Evolutionary conservation across 2,113 vertebrate genomes (phyloP), one percentile per base, ranked within the genome.

Genomic region (Chionomys nivalis): DNA sequence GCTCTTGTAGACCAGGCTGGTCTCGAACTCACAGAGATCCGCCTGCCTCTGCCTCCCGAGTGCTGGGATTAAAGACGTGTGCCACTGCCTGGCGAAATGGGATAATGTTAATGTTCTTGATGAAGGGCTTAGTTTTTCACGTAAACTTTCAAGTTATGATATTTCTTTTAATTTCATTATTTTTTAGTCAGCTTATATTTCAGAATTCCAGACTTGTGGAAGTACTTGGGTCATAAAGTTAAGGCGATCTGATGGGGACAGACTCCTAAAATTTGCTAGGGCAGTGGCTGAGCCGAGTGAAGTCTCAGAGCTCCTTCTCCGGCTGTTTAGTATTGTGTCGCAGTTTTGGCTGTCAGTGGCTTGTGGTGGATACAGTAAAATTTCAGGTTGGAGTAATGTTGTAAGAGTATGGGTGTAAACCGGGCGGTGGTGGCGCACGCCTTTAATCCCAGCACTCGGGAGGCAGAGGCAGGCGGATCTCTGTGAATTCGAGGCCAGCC

Each of bases 111-210:
- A 95, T 7, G 52, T 55, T 33, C 16, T 91, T 79, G 28, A 58
- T 28, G 58, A 49, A 93, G 28, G 58, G 42, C 83, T 91, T 75
- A 14, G n/a, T 55, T 79, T 93, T 58, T 75, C 12, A 2, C 44
- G 23, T 58, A 66, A 76, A 77, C 68, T 77, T 91, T 24, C 17
- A 14, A 24, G 28, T 83, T 58, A 61, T 1, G 12, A 39, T 2
- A 63, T 78, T 91, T 91, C 78, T 92, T 76, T 87, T 75, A 65
- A 66, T 16, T 39, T 94, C 19, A 73, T 5, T 81, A 17, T 49
- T 75, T 55, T 90, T 87, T 79, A 79, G 55, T 79, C n/a, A 58
- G 5, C 63, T 93, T 72, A 82, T 82, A n/a, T 58, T 82, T 82
- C 21, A 87, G 8, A 68, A 75, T 58, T 70, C 12, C 66, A 82